phyloP scores from a whole-genome alignment of 2,113 vertebrate species.

The Prinia subflava region DNA sequence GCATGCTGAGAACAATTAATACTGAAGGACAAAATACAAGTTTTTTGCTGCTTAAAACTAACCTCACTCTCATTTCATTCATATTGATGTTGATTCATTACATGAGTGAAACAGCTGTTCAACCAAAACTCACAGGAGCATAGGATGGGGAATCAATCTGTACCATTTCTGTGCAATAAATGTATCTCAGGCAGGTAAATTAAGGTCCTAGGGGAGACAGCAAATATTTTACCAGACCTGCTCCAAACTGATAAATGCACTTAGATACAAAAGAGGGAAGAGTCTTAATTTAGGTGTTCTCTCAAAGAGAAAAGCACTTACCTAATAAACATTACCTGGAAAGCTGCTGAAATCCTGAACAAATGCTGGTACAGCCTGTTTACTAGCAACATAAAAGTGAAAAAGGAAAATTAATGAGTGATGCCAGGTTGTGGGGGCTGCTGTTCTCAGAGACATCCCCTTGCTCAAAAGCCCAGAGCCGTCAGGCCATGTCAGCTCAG shows the following conservation, averaged over 20 bases:
- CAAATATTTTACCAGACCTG: neutral
- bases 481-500: neutral
- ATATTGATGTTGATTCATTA: neutral
- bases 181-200: neutral
- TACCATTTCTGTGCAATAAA: neutral
- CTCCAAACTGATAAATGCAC: neutral
- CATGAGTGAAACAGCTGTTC: neutral
- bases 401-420: neutral
- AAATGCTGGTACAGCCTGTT: neutral
- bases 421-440: neutral
- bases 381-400: accelerated
- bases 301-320: neutral
- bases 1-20: neutral
- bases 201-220: neutral
- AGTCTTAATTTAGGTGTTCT: neutral
- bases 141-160: neutral
- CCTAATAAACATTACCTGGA: neutral
- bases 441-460: neutral
- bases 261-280: neutral
- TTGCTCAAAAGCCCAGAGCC: neutral
- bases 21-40: neutral
- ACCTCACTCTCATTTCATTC: neutral
- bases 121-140: neutral
- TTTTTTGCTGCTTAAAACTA: neutral
- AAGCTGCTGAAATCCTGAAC: neutral